Evolutionary conservation across 2,888 invertebrate genomes (phyloP), one percentile per base, ranked within the genome.

Genomic region (Cloeon dipterum): DNA sequence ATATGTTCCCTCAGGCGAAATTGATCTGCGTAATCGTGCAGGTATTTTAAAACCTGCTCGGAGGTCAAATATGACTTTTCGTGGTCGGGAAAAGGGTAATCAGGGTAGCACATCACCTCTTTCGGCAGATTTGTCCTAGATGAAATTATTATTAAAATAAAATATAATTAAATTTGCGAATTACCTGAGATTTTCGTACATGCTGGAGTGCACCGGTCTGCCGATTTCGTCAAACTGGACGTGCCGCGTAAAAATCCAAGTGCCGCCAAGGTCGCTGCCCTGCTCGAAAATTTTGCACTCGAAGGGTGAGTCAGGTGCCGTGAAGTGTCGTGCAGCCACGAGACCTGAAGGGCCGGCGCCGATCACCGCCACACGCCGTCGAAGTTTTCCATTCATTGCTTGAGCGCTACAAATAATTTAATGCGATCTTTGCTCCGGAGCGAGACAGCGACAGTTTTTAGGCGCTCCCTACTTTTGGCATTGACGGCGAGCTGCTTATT

Each of bases 21-120:
- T n/a, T n/a, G n/a, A n/a, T n/a, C n/a, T n/a, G n/a, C 51, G 20
- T 77, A 85, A 34, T 62, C 57, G 43, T 68, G 57, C 36, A 85
- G 55, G 51, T 83, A 85, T 41, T 65, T 57, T 38, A 72, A 56
- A 42, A 81, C 73, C 49, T 74, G 69, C 11, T 60, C 51, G 45
- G 76, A 76, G 1, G 58, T 55, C 8, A 78, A 62, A 49, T 70
- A 82, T 0, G 78, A 72, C 11, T 60, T 59, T 1, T 67, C 58
- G 33, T 53, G 63, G 41, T 59, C 65, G 3, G 69, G 63, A 49
- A 72, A 72, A 3, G 68, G 65, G 50, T 67, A 77, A 40, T 72
- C 78, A 14, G 69, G 66, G 50, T 70, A 83, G 43, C 69, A 69
- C 85, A 85, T 86, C 7, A 77, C 62, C 53, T 79, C 74, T 41